Percentiles rank a stretch among this genome's conserved stretches.
Evolutionary conservation across 1,140 invertebrate species (phyloP).

Genomic region (Cephus cinctus): DNA sequence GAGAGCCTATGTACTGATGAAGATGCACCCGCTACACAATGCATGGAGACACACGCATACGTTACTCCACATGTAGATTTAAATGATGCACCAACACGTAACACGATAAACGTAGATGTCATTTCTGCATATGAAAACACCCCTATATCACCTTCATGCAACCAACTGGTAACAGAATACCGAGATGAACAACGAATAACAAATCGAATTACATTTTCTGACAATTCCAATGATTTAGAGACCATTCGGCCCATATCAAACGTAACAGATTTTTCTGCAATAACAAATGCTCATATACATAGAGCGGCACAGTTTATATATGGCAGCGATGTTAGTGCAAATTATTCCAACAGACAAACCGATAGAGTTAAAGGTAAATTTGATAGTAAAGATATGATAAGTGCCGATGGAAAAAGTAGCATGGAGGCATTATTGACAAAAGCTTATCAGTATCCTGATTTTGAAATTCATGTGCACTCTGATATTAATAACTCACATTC

Average conservation of each 20-base stretch:
- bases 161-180: too few relatives aligned
- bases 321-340: neutral
- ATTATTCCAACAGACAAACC: neutral
- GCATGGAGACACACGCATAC: slow-evolving; percentile 51
- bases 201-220: too few relatives aligned
- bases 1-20: slow-evolving; percentile 13
- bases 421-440: neutral
- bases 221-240: too few relatives aligned
- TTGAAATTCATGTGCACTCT: neutral
- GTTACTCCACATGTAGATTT: slow-evolving; percentile 17
- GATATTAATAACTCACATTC: neutral
- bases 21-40: slow-evolving; percentile 19
- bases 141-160: too few relatives aligned
- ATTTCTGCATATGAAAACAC: too few relatives aligned
- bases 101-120: slow-evolving; percentile 21
- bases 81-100: slow-evolving; percentile 15
- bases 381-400: neutral
- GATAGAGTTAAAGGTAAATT: neutral
- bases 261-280: too few relatives aligned
- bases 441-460: neutral
- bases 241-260: too few relatives aligned
- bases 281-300: too few relatives aligned
- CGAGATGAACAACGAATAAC: too few relatives aligned
- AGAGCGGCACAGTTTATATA: slow-evolving; percentile 1
- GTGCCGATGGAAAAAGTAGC: too few relatives aligned